These are phyloP conservation scores for Orthonyx spaldingii DNA, from an alignment of 2,113 vertebrate genomes.

Conservation along the genomic window DNA sequence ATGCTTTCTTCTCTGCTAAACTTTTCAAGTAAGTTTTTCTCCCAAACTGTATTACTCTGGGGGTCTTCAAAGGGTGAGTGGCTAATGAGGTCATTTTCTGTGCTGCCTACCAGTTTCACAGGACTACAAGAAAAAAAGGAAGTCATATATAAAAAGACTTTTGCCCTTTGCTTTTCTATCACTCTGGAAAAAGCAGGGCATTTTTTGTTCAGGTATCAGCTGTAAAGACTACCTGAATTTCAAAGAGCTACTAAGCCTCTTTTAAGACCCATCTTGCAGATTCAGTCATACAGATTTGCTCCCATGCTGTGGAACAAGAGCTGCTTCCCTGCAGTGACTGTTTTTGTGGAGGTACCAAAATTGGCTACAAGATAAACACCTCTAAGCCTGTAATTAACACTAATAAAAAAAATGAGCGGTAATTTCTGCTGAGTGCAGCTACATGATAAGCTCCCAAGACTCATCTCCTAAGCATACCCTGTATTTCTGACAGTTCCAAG, in stretches of 20 bases:
- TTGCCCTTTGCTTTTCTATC: not conserved
- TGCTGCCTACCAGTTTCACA: conserved; percentile 29
- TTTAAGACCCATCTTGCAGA: not conserved
- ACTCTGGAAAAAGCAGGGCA: not conserved
- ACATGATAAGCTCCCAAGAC: not conserved
- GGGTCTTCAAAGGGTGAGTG: not conserved
- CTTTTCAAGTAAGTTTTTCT: conserved; percentile 10
- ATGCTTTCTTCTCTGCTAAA: conserved; percentile 17
- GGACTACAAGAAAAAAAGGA: conserved; percentile 42
- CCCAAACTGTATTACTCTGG: not conserved
- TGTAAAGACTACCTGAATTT: not conserved
- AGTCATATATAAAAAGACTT: not conserved
- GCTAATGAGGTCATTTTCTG: conserved; percentile 26
- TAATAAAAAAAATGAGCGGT: not conserved
- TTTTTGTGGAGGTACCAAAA: not conserved
- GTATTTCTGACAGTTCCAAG: not conserved
- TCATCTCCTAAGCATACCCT: not conserved
- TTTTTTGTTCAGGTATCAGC: not conserved
- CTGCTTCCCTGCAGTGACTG: not conserved
- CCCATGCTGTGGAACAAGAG: not conserved
- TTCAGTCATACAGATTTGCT: not conserved
- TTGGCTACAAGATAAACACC: not conserved
- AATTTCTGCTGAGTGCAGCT: not conserved
- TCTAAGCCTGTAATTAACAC: not conserved
- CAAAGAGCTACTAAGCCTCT: not conserved